These are phyloP conservation scores for Deilephila porcellus DNA, from an alignment of 2,888 invertebrate genomes.

Conservation along the genomic window DNA sequence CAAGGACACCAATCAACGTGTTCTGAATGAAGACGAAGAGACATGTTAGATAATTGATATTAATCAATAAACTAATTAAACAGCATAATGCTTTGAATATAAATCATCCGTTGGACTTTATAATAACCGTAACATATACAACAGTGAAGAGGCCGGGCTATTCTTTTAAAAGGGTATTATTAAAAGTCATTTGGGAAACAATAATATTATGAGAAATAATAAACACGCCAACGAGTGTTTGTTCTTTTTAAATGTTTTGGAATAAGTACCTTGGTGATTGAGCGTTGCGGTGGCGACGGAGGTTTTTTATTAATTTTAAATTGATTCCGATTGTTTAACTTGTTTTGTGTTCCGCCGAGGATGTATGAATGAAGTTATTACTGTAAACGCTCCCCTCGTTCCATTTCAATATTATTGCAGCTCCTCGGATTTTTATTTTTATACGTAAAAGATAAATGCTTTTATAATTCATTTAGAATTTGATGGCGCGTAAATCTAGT, in stretches of 20 bases:
- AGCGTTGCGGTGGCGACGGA: conserved; percentile 52
- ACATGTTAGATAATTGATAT: neutral
- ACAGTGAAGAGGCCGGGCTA: conserved; percentile 57
- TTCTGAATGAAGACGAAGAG: neutral
- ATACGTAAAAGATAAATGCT: neutral
- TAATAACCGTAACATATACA: conserved; percentile 44
- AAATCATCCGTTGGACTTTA: conserved; percentile 36
- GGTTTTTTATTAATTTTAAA: conserved; percentile 59
- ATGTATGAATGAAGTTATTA: conserved; percentile 58
- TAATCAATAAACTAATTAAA: neutral
- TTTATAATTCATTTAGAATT: neutral
- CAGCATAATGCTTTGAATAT: neutral
- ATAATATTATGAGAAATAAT: conserved; percentile 53
- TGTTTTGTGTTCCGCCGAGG: conserved; percentile 48
- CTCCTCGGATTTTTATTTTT: neutral
- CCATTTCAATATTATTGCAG: neutral
- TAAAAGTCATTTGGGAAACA: conserved; percentile 59
- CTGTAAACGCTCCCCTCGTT: conserved; percentile 34
- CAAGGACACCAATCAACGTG: neutral
- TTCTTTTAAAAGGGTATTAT: conserved; percentile 57
- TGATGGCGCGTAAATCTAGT: neutral
- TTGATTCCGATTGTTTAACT: conserved; percentile 54
- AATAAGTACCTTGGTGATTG: conserved; percentile 55
- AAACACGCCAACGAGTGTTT: conserved; percentile 55
- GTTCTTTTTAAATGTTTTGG: conserved; percentile 54